Evolutionary conservation across 2,888 invertebrate species (phyloP).

Genomic region (Heliconius ismenius): DNA sequence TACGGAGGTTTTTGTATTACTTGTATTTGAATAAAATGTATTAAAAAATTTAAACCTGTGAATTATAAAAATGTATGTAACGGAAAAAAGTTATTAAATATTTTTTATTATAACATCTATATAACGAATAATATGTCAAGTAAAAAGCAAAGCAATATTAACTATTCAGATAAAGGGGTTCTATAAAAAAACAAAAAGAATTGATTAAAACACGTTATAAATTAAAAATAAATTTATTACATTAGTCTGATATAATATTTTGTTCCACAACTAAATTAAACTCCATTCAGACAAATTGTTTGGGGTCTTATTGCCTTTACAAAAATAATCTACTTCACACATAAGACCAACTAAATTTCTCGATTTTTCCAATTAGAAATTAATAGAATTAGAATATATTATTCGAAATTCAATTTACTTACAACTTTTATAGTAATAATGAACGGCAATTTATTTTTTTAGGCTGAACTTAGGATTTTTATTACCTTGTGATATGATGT

Average conservation of each 20-base stretch:
- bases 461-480: not conserved
- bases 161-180: not conserved
- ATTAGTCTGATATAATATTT: slow-evolving; percentile 42
- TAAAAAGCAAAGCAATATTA: not conserved
- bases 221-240: slow-evolving; percentile 52
- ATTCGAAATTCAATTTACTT: not conserved
- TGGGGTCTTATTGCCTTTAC: slow-evolving; percentile 37
- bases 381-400: not conserved
- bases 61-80: no score
- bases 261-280: slow-evolving; percentile 42
- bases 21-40: no score
- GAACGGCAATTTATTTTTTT: not conserved
- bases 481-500: slow-evolving; percentile 7
- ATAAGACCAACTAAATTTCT: not conserved
- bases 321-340: slow-evolving; percentile 37
- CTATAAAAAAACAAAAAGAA: slow-evolving; percentile 1
- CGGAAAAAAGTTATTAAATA: no score
- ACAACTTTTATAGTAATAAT: not conserved
- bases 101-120: no score
- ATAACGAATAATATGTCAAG: no score
- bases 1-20: no score
- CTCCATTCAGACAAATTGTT: slow-evolving; percentile 25
- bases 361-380: not conserved
- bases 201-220: slow-evolving; percentile 27
- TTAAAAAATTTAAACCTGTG: no score